phyloP scores from a whole-genome alignment of 1,140 invertebrate species.

The Temnothorax nylanderi region DNA sequence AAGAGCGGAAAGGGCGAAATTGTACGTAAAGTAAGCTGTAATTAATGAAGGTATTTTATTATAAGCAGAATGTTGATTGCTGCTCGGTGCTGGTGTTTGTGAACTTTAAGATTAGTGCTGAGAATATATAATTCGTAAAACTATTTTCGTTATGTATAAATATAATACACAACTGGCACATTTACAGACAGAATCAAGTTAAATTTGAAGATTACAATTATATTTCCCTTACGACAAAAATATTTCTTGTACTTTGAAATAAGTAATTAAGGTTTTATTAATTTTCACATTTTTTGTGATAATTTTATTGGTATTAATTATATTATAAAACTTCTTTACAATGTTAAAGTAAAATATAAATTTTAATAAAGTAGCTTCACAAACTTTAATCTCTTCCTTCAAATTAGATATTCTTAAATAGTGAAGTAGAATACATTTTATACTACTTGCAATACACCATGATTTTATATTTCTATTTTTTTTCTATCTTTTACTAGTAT shows the following conservation, averaged over 20 bases:
- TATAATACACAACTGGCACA: neutral
- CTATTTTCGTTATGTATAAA: neutral
- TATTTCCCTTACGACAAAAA: neutral
- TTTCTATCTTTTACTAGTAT: neutral
- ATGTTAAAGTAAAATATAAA: neutral
- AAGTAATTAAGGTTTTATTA: neutral
- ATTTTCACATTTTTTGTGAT: neutral
- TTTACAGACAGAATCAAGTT: neutral
- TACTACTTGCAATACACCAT: neutral
- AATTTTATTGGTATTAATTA: neutral
- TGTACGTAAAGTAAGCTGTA: neutral
- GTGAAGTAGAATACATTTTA: too few species aligned
- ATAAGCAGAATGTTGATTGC: slow-evolving; percentile 7
- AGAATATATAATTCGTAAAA: slow-evolving; percentile 1
- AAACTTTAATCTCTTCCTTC: neutral
- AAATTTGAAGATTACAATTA: neutral
- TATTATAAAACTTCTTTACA: neutral
- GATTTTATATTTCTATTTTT: slow-evolving; percentile 5
- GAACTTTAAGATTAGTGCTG: neutral
- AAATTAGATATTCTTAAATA: neutral
- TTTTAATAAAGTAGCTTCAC: neutral
- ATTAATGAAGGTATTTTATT: slow-evolving; percentile 28
- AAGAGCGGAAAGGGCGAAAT: neutral
- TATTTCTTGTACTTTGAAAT: slow-evolving; percentile 8
- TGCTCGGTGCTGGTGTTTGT: neutral